Evolutionary conservation across 2,113 vertebrate species (phyloP).

Genomic region (Scortum barcoo): DNA sequence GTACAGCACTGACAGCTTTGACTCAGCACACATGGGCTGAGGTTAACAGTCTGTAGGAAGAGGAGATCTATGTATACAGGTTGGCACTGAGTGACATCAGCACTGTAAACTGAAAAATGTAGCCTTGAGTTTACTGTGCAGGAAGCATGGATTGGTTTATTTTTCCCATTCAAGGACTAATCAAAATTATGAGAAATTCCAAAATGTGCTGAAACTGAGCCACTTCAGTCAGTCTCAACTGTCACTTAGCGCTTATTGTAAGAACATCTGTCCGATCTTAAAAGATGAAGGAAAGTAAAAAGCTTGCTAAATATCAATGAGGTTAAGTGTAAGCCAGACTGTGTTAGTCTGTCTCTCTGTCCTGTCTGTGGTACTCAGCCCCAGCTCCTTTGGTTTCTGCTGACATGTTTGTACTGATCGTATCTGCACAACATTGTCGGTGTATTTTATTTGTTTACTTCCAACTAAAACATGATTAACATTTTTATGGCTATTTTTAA

Average conservation of each 20-base stretch:
- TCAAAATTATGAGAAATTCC: not conserved
- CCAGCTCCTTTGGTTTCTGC: no score
- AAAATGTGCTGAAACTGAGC: not conserved
- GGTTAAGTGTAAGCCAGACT: not conserved
- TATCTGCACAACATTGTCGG: no score
- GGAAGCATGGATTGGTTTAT: not conserved
- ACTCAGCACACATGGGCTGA: slow-evolving; percentile 4
- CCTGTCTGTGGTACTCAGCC: no score
- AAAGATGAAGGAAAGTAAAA: no score
- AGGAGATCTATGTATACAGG: not conserved
- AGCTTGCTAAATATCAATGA: not conserved
- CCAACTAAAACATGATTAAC: no score
- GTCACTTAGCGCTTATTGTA: not conserved
- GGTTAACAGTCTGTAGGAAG: not conserved
- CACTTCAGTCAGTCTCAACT: not conserved
- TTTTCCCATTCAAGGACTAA: not conserved
- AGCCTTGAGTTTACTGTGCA: not conserved
- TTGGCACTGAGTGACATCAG: no score
- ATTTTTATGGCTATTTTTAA: no score
- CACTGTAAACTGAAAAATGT: not conserved
- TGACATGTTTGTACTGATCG: no score
- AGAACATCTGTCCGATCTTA: not conserved
- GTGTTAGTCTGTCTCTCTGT: no score
- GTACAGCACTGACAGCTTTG: slow-evolving; percentile 15
- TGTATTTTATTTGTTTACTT: no score